A percentile compares a stretch with the other conserved stretches of the same genome.
These are phyloP conservation scores for Cephalopachus bancanus DNA, from an alignment of 2,797 vertebrate species.

Conservation along the genomic window DNA sequence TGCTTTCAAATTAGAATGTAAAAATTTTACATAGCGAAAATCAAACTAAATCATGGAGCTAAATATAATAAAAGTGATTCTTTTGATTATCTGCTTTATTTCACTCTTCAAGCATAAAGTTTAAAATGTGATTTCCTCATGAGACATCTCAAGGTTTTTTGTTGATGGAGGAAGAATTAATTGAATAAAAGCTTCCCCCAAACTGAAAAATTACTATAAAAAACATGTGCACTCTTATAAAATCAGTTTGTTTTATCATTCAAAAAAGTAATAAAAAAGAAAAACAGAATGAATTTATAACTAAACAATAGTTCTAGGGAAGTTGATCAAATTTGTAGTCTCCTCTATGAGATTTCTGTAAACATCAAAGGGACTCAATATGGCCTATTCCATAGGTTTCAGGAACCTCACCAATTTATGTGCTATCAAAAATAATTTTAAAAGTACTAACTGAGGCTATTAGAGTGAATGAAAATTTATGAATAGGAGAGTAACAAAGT, in stretches of 20 bases:
- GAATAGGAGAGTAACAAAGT: neutral
- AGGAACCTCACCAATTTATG: neutral
- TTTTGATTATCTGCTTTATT: neutral
- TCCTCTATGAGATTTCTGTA: neutral
- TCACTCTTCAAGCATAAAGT: conserved; percentile 9
- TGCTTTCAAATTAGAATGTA: conserved; percentile 11
- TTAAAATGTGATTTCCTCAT: neutral
- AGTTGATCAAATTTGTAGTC: neutral
- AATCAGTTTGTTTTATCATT: neutral
- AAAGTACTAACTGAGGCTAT: neutral
- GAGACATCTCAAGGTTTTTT: neutral
- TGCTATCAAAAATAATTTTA: conserved; percentile 17
- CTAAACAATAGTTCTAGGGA: neutral
- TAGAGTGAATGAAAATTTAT: neutral
- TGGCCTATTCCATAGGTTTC: neutral
- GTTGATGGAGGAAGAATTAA: neutral
- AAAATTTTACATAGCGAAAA: neutral
- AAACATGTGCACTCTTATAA: neutral
- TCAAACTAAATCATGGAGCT: neutral
- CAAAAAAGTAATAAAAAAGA: neutral
- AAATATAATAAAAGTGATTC: conserved; percentile 33
- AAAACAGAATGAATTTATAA: neutral
- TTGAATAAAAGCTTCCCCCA: neutral
- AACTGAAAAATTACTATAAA: conserved; percentile 37
- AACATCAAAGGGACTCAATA: neutral